Percentiles rank a stretch among this genome's conserved stretches.
phyloP scores from a whole-genome alignment of 1,140 invertebrate species.

The Papilio polyxenes region DNA sequence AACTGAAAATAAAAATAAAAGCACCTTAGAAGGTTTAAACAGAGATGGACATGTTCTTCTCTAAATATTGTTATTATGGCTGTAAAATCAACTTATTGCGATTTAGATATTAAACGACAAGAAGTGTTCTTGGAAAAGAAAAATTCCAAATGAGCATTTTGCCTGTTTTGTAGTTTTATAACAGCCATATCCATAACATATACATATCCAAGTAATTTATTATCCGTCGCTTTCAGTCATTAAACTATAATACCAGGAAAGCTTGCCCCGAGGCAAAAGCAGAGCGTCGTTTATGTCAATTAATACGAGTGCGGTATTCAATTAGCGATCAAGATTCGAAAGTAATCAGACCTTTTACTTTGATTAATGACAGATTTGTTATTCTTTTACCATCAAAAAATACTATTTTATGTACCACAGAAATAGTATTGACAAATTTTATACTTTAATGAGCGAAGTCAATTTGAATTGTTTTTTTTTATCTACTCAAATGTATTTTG shows the following conservation, averaged over 20 bases:
- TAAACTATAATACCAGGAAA: conserved; percentile 34
- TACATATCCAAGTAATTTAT: neutral
- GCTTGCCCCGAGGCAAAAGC: conserved; percentile 47
- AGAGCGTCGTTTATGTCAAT: conserved; percentile 72
- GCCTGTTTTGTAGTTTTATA: neutral
- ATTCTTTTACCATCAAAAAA: neutral
- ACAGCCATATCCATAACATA: conserved; percentile 13
- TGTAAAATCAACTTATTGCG: no score
- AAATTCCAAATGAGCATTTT: neutral
- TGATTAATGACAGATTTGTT: conserved; percentile 70
- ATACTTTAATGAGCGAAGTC: no score
- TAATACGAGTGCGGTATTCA: conserved; percentile 72
- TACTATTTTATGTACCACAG: neutral
- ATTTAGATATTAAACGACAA: no score
- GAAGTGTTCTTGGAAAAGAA: no score
- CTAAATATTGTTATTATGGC: no score
- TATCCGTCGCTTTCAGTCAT: conserved; percentile 24
- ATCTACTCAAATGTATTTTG: no score
- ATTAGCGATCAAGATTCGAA: conserved; percentile 74
- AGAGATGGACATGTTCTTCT: no score
- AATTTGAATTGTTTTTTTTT: no score
- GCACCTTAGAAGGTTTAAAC: neutral
- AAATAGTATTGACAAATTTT: neutral
- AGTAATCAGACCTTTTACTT: conserved; percentile 73
- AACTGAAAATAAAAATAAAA: neutral